phyloP scores from a whole-genome alignment of 2,888 invertebrate species.

The Thecocarcelia acutangulata region DNA sequence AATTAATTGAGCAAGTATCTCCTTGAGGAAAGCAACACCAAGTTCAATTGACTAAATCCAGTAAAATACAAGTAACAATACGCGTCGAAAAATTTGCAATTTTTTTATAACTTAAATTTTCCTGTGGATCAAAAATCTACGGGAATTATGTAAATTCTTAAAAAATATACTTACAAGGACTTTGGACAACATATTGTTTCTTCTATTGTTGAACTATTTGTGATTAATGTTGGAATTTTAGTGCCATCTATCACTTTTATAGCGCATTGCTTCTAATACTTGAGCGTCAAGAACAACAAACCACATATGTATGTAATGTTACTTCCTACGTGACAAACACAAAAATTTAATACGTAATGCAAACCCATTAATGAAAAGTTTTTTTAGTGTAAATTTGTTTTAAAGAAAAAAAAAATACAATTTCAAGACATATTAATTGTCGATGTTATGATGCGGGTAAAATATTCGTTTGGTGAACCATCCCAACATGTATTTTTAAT shows the following conservation, averaged over 20 bases:
- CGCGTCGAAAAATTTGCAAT: background rate
- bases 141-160: too few relatives aligned
- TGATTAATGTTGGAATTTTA: slow-evolving; percentile 44
- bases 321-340: slow-evolving; percentile 71
- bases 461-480: too few relatives aligned
- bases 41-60: too few relatives aligned
- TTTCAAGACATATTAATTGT: too few relatives aligned
- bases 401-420: too few relatives aligned
- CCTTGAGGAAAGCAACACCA: too few relatives aligned
- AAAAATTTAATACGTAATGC: slow-evolving; percentile 44
- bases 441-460: too few relatives aligned
- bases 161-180: slow-evolving; percentile 70
- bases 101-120: background rate
- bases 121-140: background rate
- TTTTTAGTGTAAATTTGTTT: background rate
- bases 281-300: slow-evolving; percentile 35
- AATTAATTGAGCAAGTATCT: too few relatives aligned
- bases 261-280: slow-evolving; percentile 38
- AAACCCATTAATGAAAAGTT: slow-evolving; percentile 36
- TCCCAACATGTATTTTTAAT: too few relatives aligned
- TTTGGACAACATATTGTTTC: slow-evolving; percentile 56
- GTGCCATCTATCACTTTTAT: slow-evolving; percentile 50
- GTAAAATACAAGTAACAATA: too few relatives aligned
- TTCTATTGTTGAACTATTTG: slow-evolving; percentile 46
- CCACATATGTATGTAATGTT: slow-evolving; percentile 30